These are phyloP conservation scores for Isaurus tuberculatus DNA, from an alignment of 92 coral and sea anemone genomes.

Conservation along the genomic window DNA sequence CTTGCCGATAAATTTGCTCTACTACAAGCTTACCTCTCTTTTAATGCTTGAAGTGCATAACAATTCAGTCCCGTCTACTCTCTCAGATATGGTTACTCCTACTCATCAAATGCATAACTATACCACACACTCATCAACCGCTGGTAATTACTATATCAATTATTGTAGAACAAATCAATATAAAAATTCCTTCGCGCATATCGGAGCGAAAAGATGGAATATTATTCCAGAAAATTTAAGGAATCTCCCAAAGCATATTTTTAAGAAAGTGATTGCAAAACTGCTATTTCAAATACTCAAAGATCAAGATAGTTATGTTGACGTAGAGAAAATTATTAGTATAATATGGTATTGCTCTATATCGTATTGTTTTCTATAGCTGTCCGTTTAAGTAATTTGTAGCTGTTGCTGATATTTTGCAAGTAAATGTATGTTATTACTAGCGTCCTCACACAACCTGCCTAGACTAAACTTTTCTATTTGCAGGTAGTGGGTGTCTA, in stretches of 20 bases:
- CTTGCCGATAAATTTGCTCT: slow-evolving; percentile 43
- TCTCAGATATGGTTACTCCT: slow-evolving; percentile 48
- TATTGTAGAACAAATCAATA: slow-evolving; percentile 24
- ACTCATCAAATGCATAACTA: slow-evolving; percentile 19
- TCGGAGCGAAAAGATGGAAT: slow-evolving; percentile 16
- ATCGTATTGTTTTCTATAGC: neutral
- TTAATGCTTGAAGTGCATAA: slow-evolving; percentile 51
- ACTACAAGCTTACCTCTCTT: slow-evolving; percentile 17
- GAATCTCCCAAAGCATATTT: slow-evolving; percentile 18
- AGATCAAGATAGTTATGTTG: slow-evolving; percentile 35
- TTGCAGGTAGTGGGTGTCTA: slow-evolving; percentile 1
- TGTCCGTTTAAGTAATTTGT: slow-evolving; percentile 15
- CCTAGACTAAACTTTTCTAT: too few species aligned
- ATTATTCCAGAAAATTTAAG: slow-evolving; percentile 30
- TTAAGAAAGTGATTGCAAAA: slow-evolving; percentile 21
- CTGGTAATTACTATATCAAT: slow-evolving; percentile 28
- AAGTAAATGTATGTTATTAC: neutral
- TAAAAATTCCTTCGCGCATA: slow-evolving; percentile 2
- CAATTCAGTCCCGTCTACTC: slow-evolving; percentile 42
- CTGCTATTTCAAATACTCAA: slow-evolving; percentile 13
- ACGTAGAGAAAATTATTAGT: slow-evolving; percentile 8
- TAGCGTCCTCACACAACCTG: slow-evolving; percentile 7
- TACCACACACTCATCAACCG: neutral
- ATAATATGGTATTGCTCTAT: slow-evolving; percentile 13
- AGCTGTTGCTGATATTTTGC: neutral